Conservation (phyloP, 2,888 invertebrate genomes). For the Epirrhoe alternata region DNA sequence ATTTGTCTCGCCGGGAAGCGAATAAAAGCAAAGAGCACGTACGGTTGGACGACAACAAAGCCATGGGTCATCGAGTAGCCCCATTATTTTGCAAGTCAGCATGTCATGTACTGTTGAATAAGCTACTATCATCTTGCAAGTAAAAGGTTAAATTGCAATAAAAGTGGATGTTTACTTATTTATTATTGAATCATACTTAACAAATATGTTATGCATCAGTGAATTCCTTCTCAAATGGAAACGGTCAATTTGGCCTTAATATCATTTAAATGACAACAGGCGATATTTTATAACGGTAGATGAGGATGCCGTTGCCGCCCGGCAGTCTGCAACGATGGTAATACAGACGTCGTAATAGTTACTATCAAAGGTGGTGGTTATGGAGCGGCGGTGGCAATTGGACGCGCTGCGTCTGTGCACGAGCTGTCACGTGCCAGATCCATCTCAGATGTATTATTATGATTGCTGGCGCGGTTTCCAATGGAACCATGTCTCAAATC, state of each 20-base stretch:
- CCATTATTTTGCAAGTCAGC: constrained; percentile 9
- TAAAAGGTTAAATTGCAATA: neutral
- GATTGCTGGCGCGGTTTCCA: constrained; percentile 17
- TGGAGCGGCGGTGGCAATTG: constrained; percentile 4
- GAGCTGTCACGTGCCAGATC: constrained; percentile 23
- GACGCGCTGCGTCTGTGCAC: constrained; percentile 2
- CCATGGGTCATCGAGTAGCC: constrained; percentile 8
- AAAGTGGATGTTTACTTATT: neutral
- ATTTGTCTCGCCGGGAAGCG: constrained; percentile 15
- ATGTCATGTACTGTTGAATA: constrained; percentile 12
- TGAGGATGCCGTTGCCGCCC: constrained; percentile 36
- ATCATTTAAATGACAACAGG: constrained; percentile 33
- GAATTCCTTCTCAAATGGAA: constrained; percentile 11
- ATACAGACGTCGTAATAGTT: neutral
- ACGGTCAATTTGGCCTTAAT: constrained; percentile 24
- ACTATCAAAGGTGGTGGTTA: constrained; percentile 5
- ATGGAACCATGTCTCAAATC: constrained; percentile 3
- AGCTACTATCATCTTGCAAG: constrained; percentile 4
- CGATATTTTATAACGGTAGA: constrained; percentile 38
- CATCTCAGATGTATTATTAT: constrained; percentile 15
- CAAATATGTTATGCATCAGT: constrained; percentile 7
- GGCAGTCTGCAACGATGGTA: constrained; percentile 23
- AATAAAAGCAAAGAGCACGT: constrained; percentile 26
- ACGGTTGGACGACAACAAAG: constrained; percentile 6
- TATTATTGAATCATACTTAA: constrained; percentile 12